A percentile compares a stretch with the other conserved stretches of the same genome.
Conservation (phyloP, 2,113 vertebrate species). For the Tor tambroides region DNA sequence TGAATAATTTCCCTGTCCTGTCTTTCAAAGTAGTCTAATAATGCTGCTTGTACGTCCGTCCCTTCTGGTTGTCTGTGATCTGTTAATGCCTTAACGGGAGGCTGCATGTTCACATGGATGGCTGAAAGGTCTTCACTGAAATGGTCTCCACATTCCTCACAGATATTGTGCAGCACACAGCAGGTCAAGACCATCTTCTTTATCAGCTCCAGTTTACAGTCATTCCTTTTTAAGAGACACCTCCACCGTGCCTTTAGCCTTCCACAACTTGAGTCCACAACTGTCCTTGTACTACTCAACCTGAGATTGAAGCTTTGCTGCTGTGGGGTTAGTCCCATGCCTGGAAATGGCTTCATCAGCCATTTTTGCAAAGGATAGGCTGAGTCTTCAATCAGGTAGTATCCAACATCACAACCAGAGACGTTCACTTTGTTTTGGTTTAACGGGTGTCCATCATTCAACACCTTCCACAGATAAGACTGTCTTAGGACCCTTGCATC, state of each 20-base stretch:
- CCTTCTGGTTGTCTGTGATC: not conserved
- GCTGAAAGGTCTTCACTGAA: slow-evolving; percentile 36
- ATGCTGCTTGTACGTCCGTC: not conserved
- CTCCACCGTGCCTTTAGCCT: slow-evolving; percentile 42
- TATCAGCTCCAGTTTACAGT: slow-evolving; percentile 51
- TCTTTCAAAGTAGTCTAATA: not conserved
- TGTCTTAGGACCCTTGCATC: slow-evolving; percentile 35
- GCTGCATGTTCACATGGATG: slow-evolving; percentile 23
- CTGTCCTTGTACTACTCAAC: not conserved
- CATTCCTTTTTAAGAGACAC: slow-evolving; percentile 50
- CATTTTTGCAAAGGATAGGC: slow-evolving; percentile 49
- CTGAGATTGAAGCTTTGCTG: not conserved
- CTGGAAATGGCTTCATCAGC: slow-evolving; percentile 53
- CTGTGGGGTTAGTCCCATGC: slow-evolving; percentile 32
- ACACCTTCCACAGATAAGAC: slow-evolving; percentile 37
- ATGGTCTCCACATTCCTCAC: slow-evolving; percentile 38
- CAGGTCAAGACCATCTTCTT: slow-evolving; percentile 49
- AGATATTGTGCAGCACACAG: slow-evolving; percentile 52
- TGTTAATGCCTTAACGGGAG: not conserved
- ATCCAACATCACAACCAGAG: slow-evolving; percentile 45
- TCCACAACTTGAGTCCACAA: slow-evolving; percentile 3
- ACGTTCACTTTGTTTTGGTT: slow-evolving; percentile 26
- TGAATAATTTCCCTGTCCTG: not conserved
- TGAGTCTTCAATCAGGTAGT: slow-evolving; percentile 49
- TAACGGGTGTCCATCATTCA: slow-evolving; percentile 35